Base-by-base conservation (phyloP, 2,113 vertebrate species). In the Promerops cafer region DNA sequence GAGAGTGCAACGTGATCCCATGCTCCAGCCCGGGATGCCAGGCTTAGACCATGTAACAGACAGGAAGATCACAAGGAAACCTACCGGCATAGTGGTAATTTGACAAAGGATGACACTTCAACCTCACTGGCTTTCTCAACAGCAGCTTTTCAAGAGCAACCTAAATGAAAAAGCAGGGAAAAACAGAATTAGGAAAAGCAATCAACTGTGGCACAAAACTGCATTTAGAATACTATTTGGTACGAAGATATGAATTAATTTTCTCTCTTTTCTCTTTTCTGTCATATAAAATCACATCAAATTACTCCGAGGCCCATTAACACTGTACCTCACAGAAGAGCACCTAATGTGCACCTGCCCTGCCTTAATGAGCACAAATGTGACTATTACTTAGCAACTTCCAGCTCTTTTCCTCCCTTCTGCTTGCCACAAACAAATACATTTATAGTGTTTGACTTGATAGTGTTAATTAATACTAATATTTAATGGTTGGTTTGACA, bases 11-110 rank as follows among this genome's bases (percentile, higher is more conserved):
- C 1, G 0, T 50, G 50, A 90, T 70, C 71, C 92, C 71, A 53
- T 7, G 33, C 83, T 80, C 83, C 42, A 59, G 71, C 31, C 27
- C 27, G 49, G 57, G 54, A 76, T 30, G 37, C 16, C 45, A 54
- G 50, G 44, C 60, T 56, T 52, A 40, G 56, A 26, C 59, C 52
- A 13, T 17, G 31, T 9, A 78, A 45, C 15, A 72, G 68, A 50
- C 1, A 69, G 11, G 40, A 65, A 63, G 77, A 40, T n/a, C 6
- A 6, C 75, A 59, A 30, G 76, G 91, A 80, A 75, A 97, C 97
- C 82, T 98, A 99, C 99, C 99, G 1, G 98, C 98, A 57, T 99
- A 99, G 97, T 99, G 99, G 96, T 99, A 99, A 97, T 98, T 98
- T 94, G 98, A 97, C 94, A 99, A 96, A 91, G 97, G 98, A 90